These are phyloP conservation scores for Tromatobia lineatoria DNA, from an alignment of 2,888 invertebrate genomes.

Conservation along the genomic window DNA sequence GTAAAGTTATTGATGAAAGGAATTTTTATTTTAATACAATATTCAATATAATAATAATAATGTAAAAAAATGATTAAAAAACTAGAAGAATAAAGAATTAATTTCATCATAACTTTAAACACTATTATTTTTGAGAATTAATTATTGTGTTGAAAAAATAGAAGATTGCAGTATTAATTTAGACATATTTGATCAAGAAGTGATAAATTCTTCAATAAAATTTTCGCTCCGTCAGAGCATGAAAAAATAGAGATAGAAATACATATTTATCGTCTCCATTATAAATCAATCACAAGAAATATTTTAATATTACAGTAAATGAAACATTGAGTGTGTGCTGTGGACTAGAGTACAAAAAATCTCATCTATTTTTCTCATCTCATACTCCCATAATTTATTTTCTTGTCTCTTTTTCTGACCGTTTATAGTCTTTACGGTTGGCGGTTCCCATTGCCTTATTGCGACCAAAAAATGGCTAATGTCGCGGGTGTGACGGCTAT, in stretches of 20 bases:
- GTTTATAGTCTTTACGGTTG: conserved; percentile 95
- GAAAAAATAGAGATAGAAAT: not conserved
- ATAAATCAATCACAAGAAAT: not conserved
- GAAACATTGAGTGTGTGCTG: conserved; percentile 52
- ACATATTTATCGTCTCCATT: conserved; percentile 16
- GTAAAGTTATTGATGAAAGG: too few species aligned
- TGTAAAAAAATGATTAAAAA: not conserved
- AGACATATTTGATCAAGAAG: too few species aligned
- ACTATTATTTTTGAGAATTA: too few species aligned
- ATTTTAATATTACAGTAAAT: conserved; percentile 3
- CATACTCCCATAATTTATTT: conserved; percentile 70
- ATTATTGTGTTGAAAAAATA: too few species aligned
- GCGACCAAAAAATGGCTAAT: conserved; percentile 94
- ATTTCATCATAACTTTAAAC: too few species aligned
- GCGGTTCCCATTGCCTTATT: conserved; percentile 98
- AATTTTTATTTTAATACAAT: too few species aligned
- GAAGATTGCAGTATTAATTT: too few species aligned
- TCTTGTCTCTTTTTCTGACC: conserved; percentile 79
- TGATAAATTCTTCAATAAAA: too few species aligned
- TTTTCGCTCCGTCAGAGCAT: too few species aligned
- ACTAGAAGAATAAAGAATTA: not conserved
- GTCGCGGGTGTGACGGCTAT: conserved; percentile 85
- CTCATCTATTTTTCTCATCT: conserved; percentile 66
- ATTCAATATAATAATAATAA: too few species aligned
- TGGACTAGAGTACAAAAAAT: conserved; percentile 42